Conservation (phyloP, 2,888 invertebrate genomes). For the Drosophila paracracens region DNA sequence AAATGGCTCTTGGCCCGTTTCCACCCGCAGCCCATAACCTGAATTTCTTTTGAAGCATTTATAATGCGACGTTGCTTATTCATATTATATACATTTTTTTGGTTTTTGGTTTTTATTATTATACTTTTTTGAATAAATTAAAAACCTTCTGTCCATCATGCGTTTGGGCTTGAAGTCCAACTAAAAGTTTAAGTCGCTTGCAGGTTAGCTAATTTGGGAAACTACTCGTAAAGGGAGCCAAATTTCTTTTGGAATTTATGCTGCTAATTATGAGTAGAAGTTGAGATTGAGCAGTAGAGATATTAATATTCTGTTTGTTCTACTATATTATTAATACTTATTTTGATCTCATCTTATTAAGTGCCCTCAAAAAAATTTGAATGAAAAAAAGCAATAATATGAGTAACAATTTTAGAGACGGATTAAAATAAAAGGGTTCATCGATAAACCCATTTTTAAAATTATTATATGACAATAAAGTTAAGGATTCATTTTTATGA, state of each 20-base stretch:
- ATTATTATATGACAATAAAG: not conserved
- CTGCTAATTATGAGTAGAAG: not conserved
- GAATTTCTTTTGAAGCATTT: constrained; percentile 73
- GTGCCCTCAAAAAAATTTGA: not conserved
- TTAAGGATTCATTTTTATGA: not conserved
- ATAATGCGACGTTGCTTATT: constrained; percentile 62
- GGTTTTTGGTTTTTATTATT: constrained; percentile 25
- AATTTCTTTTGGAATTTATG: not conserved
- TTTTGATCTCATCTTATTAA: not conserved
- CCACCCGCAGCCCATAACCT: constrained; percentile 67
- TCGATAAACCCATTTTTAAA: not conserved
- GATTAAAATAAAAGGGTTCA: not conserved
- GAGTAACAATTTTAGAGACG: not conserved
- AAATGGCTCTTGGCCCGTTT: constrained; percentile 54
- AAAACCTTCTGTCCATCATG: constrained; percentile 48
- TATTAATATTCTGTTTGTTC: not conserved
- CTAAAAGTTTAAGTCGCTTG: constrained; percentile 7
- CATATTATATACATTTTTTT: constrained; percentile 41
- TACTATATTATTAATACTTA: not conserved
- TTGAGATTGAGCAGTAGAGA: not conserved
- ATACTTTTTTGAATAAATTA: constrained; percentile 72
- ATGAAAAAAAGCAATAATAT: not conserved
- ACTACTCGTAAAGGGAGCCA: not conserved
- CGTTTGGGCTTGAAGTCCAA: constrained; percentile 18
- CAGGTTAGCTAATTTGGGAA: constrained; percentile 1